Conservation (phyloP, 2,797 vertebrate genomes). For the Serranus cabrilla region DNA sequence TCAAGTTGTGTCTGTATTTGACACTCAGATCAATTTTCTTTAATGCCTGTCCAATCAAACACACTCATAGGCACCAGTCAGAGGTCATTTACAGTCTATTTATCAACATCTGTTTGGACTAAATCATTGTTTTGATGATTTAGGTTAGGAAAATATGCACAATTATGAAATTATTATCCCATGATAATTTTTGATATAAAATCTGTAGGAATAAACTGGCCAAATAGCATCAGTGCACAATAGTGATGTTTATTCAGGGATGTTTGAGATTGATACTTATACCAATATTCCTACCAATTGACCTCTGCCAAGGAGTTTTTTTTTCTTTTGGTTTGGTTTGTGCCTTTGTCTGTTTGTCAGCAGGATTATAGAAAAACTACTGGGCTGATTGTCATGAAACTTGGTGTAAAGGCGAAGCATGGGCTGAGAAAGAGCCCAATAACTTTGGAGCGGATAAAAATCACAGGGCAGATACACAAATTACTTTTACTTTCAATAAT, state of each 20-base stretch:
- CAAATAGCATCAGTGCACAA: neutral
- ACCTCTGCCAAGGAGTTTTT: too few species aligned
- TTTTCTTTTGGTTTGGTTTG: too few species aligned
- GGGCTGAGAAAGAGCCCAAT: too few species aligned
- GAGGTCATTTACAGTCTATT: neutral
- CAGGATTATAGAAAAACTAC: too few species aligned
- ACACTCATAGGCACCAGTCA: neutral
- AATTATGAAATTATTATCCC: neutral
- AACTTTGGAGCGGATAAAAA: too few species aligned
- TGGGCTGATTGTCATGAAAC: too few species aligned
- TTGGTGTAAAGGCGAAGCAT: too few species aligned
- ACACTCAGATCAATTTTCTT: neutral
- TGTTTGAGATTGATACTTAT: neutral
- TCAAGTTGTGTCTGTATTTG: neutral
- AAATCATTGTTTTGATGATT: neutral
- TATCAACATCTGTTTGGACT: neutral
- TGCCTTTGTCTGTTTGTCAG: too few species aligned
- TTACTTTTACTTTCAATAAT: neutral
- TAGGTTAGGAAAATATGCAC: neutral
- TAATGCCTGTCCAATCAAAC: neutral
- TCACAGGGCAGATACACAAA: too few species aligned
- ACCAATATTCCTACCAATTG: neutral
- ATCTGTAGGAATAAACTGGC: neutral
- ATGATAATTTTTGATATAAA: neutral
- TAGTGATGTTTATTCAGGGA: slow-evolving; percentile 3